phyloP scores from a whole-genome alignment of 2,888 invertebrate genomes.

The Spodoptera picta region DNA sequence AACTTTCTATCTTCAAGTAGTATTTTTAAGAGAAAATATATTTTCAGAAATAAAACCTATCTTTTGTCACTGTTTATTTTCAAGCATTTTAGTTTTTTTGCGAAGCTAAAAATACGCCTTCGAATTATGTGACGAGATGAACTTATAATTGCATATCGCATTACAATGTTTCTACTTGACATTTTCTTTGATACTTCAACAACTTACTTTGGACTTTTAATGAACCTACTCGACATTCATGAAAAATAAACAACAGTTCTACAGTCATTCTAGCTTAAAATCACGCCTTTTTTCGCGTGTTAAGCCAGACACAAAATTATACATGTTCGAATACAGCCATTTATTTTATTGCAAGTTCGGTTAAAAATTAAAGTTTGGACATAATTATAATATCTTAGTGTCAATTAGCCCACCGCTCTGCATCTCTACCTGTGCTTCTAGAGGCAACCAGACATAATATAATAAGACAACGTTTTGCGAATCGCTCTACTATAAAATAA shows the following conservation, averaged over 20 bases:
- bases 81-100: background rate
- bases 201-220: background rate
- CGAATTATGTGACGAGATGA: background rate
- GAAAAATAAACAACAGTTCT: background rate
- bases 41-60: background rate
- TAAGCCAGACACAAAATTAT: no score
- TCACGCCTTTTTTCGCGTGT: no score
- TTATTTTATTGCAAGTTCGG: no score
- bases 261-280: no score
- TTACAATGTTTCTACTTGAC: conserved; percentile 23
- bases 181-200: conserved; percentile 7
- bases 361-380: no score
- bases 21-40: background rate
- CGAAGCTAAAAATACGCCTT: conserved; percentile 1
- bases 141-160: conserved; percentile 31
- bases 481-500: background rate
- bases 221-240: conserved; percentile 2
- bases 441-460: background rate
- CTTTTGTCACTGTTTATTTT: conserved; percentile 8
- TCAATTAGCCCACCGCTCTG: no score
- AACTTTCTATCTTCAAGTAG: no score
- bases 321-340: no score
- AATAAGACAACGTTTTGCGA: no score
- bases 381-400: no score
- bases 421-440: no score